Conservation (phyloP, 1,140 invertebrate genomes). For the Anadara kagoshimensis region DNA sequence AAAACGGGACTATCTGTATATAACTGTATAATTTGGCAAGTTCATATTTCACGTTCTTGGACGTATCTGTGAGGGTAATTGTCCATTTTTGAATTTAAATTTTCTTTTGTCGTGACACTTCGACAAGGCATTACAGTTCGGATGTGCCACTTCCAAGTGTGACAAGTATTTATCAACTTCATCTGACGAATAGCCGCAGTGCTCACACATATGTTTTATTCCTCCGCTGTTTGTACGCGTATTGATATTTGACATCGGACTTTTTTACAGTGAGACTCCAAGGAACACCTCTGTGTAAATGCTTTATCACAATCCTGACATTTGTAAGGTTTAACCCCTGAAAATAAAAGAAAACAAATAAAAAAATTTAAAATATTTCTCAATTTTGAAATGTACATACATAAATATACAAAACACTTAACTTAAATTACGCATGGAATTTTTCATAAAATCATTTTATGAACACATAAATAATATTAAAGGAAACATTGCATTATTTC, state of each 20-base stretch:
- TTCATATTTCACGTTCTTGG: too few species aligned
- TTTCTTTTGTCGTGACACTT: conserved; percentile 99
- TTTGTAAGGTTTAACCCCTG: conserved; percentile 98
- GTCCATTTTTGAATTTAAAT: conserved; percentile 85
- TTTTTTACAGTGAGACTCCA: conserved; percentile 99
- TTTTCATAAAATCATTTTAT: too few species aligned
- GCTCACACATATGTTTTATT: conserved; percentile 98
- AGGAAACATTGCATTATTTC: too few species aligned
- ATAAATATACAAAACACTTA: too few species aligned
- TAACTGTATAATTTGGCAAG: too few species aligned
- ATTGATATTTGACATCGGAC: conserved; percentile 97
- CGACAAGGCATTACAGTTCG: conserved; percentile 94
- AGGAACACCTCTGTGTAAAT: conserved; percentile 99
- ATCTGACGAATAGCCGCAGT: conserved; percentile 97
- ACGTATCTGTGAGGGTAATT: too few species aligned
- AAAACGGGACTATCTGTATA: too few species aligned
- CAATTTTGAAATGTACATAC: background rate
- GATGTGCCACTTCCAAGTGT: conserved; percentile 96
- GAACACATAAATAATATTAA: too few species aligned
- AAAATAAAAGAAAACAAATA: conserved; percentile 41
- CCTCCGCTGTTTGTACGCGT: conserved; percentile 97
- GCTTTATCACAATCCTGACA: conserved; percentile 97
- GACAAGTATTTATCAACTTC: conserved; percentile 96
- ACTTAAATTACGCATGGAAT: too few species aligned
- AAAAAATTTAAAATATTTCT: background rate